These are phyloP conservation scores for Diaphora mendica DNA, from an alignment of 2,888 invertebrate genomes.

Conservation along the genomic window DNA sequence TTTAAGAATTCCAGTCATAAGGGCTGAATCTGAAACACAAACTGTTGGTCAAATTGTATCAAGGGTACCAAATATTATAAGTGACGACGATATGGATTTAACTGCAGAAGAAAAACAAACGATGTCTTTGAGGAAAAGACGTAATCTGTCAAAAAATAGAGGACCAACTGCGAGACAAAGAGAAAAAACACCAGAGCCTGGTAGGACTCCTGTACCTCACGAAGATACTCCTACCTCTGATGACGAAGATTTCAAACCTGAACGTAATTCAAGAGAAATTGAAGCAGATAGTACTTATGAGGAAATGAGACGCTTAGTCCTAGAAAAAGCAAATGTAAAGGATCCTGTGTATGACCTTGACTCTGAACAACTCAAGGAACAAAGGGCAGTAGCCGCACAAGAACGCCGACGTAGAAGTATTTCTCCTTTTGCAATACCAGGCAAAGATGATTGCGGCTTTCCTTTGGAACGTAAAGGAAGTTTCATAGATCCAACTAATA, in stretches of 20 bases:
- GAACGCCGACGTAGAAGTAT: slow-evolving; percentile 83
- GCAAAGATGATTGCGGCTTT: slow-evolving; percentile 69
- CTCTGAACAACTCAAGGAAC: slow-evolving; percentile 79
- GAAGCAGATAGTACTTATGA: slow-evolving; percentile 83
- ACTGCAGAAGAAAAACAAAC: slow-evolving; percentile 77
- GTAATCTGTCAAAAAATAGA: slow-evolving; percentile 87
- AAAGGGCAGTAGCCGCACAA: slow-evolving; percentile 74
- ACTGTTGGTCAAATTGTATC: slow-evolving; percentile 64
- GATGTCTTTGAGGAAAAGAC: slow-evolving; percentile 87
- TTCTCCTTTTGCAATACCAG: slow-evolving; percentile 82
- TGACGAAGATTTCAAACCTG: slow-evolving; percentile 74
- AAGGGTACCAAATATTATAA: slow-evolving; percentile 61
- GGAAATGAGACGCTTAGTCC: slow-evolving; percentile 81
- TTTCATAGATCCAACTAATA: slow-evolving; percentile 82
- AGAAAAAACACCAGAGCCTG: slow-evolving; percentile 84
- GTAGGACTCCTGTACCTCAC: slow-evolving; percentile 78
- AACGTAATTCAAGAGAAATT: slow-evolving; percentile 74
- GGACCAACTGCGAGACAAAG: slow-evolving; percentile 79
- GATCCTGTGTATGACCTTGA: slow-evolving; percentile 82
- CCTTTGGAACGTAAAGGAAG: slow-evolving; percentile 79
- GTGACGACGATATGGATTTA: slow-evolving; percentile 64
- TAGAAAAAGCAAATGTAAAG: slow-evolving; percentile 72
- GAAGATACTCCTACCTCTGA: slow-evolving; percentile 89
- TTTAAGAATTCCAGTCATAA: slow-evolving; percentile 64
- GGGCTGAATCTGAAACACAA: slow-evolving; percentile 73